Evolutionary conservation across 2,888 invertebrate genomes (phyloP), one percentile per base, ranked within the genome.

Genomic region (Bibio marci): DNA sequence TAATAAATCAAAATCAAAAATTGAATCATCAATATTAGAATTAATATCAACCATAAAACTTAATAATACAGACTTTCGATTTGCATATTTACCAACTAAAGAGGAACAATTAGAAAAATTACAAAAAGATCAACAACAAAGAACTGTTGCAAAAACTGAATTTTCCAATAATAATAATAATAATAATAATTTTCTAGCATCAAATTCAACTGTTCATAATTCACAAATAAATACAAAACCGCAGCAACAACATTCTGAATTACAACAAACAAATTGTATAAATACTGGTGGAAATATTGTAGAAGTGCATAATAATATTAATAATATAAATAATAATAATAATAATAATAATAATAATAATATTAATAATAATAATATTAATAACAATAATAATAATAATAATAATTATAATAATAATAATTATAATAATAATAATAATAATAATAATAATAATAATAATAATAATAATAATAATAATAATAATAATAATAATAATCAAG

Each of bases 11-110:
- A 61, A 60, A 48, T 53, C 50, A 14, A 61, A 58, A 49, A 56
- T 61, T 15, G 62, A 62, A 43, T 50, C 53, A 26, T 50, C 47
- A 32, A 61, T 62, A 26, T 47, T 62, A 17, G 60, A 61, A 42
- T 50, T 61, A 14, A 61, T 62, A 43, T 56, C 55, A 8, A 55
- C 54, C 8, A 52, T 62, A 2, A 62, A 61, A 45, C 56, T 55
- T 39, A 53, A 55, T 3, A 59, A 58, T 45, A 41, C 49, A 7
- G 59, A 60, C 27, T 62, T 62, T 41, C 58, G 53, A 38, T 60
- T 62, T 45, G 47, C 59, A 4, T 62, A 62, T 43, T 45, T 61
- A 45, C 61, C 62, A 19, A 58, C 62, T 40, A 61, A 59, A 45
- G 60, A 61, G 44, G 58, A 60, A 40, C 58, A 58, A 43, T 36